These are phyloP conservation scores for Drosophila robusta DNA, from an alignment of 2,888 invertebrate species.

Conservation along the genomic window DNA sequence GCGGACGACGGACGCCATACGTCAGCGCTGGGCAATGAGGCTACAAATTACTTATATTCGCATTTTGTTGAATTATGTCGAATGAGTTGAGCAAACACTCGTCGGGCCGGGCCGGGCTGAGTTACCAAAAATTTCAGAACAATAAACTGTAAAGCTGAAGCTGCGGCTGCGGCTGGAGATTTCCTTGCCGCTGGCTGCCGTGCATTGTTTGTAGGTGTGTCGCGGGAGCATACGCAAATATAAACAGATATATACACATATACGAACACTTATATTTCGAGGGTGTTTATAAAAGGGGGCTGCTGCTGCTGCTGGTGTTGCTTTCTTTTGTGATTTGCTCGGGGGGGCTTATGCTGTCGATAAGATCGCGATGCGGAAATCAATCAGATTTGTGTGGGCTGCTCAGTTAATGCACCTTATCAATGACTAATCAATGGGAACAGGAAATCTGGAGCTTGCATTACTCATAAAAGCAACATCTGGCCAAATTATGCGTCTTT, in stretches of 20 bases:
- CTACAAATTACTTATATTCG: constrained; percentile 67
- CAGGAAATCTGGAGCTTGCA: constrained; percentile 26
- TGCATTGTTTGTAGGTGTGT: constrained; percentile 59
- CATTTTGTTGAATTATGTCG: constrained; percentile 69
- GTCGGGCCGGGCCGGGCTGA: not conserved
- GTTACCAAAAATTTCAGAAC: constrained; percentile 29
- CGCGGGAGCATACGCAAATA: constrained; percentile 29
- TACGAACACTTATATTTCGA: constrained; percentile 30
- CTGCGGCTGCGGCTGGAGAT: constrained; percentile 23
- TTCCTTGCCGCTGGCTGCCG: constrained; percentile 39
- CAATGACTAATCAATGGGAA: constrained; percentile 36
- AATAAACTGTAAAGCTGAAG: constrained; percentile 22
- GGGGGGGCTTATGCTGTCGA: constrained; percentile 21
- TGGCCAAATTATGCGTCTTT: not conserved
- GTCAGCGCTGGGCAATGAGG: constrained; percentile 53
- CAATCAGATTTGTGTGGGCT: constrained; percentile 30
- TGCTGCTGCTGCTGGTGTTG: constrained; percentile 51
- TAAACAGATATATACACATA: constrained; percentile 11
- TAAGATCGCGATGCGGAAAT: constrained; percentile 62
- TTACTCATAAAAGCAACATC: constrained; percentile 12
- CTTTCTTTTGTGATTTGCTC: constrained; percentile 63
- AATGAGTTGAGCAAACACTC: constrained; percentile 71
- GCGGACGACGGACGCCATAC: constrained; percentile 7
- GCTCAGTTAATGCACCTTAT: constrained; percentile 9
- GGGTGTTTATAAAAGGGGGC: constrained; percentile 44